These are phyloP conservation scores for Euplexia lucipara DNA, from an alignment of 2,888 invertebrate genomes.

Conservation along the genomic window DNA sequence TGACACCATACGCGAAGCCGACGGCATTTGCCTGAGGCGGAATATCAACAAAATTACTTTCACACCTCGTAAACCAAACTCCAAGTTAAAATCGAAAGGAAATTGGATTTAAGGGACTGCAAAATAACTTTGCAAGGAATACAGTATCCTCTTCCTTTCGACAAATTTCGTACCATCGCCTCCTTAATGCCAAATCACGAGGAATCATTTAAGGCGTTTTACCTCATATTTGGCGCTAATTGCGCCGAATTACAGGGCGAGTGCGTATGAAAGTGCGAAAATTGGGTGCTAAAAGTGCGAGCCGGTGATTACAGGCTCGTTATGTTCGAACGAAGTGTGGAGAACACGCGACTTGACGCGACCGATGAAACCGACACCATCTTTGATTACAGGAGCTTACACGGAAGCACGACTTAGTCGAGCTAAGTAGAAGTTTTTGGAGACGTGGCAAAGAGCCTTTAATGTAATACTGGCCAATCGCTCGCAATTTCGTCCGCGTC, in stretches of 20 bases:
- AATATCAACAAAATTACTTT: slow-evolving; percentile 23
- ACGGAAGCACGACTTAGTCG: slow-evolving; percentile 30
- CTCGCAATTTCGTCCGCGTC: too few relatives aligned
- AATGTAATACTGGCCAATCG: too few relatives aligned
- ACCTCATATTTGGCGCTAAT: slow-evolving; percentile 74
- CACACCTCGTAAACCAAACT: slow-evolving; percentile 26
- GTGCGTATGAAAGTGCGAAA: slow-evolving; percentile 80
- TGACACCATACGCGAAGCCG: slow-evolving; percentile 53
- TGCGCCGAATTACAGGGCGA: slow-evolving; percentile 81
- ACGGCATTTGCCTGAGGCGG: slow-evolving; percentile 42
- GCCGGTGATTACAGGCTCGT: slow-evolving; percentile 65
- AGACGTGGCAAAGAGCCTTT: too few relatives aligned
- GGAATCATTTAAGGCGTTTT: slow-evolving; percentile 64
- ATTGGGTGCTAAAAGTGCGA: slow-evolving; percentile 84
- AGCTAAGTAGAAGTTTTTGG: too few relatives aligned
- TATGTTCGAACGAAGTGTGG: slow-evolving; percentile 58
- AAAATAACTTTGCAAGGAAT: slow-evolving; percentile 46
- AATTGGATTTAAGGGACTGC: slow-evolving; percentile 12
- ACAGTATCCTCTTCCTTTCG: slow-evolving; percentile 55
- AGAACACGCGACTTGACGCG: slow-evolving; percentile 69
- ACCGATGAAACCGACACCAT: slow-evolving; percentile 57
- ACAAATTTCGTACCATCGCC: slow-evolving; percentile 45
- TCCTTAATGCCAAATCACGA: slow-evolving; percentile 56
- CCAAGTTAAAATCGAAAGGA: not conserved
- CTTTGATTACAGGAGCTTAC: slow-evolving; percentile 56